Conservation (phyloP, 37 sponge, comb jelly and placozoan species). For the Axinella damicornis region DNA sequence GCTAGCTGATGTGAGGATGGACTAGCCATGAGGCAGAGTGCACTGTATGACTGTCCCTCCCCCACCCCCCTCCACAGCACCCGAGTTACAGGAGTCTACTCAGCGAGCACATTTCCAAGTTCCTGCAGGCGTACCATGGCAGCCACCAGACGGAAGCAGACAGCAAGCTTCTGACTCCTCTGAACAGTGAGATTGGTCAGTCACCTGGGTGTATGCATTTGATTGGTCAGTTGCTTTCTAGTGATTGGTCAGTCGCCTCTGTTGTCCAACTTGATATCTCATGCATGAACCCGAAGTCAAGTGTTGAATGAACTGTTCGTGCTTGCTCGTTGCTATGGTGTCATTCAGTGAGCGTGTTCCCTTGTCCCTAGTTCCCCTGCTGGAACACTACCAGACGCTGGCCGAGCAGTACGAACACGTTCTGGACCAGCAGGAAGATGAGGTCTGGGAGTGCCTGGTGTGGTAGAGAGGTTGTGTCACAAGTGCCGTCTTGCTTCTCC, state of each 20-base stretch:
- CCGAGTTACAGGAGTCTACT: not conserved
- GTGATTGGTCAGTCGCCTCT: no score
- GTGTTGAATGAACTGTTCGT: no score
- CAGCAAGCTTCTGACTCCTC: constrained; percentile 25
- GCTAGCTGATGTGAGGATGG: constrained; percentile 45
- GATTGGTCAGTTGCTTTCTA: no score
- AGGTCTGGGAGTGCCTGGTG: not conserved
- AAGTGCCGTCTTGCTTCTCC: no score
- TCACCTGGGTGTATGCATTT: not conserved
- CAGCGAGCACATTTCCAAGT: constrained; percentile 4
- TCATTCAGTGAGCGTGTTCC: no score
- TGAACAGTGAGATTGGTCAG: constrained; percentile 37
- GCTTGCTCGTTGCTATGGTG: no score
- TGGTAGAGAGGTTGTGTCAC: no score
- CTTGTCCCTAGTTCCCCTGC: constrained; percentile 22
- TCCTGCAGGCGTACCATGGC: constrained; percentile 15
- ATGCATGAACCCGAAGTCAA: no score
- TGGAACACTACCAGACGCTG: constrained; percentile 43
- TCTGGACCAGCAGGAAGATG: not conserved
- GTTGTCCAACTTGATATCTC: no score
- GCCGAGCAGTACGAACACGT: constrained; percentile 3
- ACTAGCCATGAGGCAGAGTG: no score
- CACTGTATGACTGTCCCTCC: no score
- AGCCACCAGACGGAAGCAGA: not conserved
- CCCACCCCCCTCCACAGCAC: not conserved